These are phyloP conservation scores for Drosophila niveifrons DNA, from an alignment of 2,888 invertebrate genomes.

Conservation along the genomic window DNA sequence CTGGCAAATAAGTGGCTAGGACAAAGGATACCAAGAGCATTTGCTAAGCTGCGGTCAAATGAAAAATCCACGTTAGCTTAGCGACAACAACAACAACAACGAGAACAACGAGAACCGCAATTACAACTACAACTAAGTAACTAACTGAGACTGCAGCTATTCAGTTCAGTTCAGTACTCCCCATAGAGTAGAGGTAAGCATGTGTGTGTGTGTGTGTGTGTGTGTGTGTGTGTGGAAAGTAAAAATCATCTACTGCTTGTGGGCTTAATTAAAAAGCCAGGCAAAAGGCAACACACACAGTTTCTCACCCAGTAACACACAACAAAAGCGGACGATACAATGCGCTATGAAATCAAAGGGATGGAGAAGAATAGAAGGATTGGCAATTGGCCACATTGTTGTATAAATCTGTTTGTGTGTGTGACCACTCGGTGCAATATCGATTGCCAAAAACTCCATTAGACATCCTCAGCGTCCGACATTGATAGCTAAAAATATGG, in stretches of 20 bases:
- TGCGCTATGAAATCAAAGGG: slow-evolving; percentile 19
- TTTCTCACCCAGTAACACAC: slow-evolving; percentile 17
- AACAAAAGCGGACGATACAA: slow-evolving; percentile 50
- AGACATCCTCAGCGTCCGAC: slow-evolving; percentile 6
- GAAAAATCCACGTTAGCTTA: slow-evolving; percentile 27
- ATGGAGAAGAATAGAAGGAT: slow-evolving; percentile 30
- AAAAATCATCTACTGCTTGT: slow-evolving; percentile 48
- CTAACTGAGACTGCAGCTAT: slow-evolving; percentile 23
- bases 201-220: slow-evolving; percentile 7
- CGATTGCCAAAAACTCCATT: slow-evolving; percentile 46
- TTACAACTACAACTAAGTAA: slow-evolving; percentile 5
- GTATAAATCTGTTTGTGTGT: slow-evolving; percentile 1
- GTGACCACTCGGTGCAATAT: slow-evolving; percentile 41
- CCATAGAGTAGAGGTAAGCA: slow-evolving; percentile 34
- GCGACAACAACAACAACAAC: slow-evolving; percentile 4
- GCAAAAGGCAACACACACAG: slow-evolving; percentile 32
- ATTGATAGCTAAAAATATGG: slow-evolving; percentile 15
- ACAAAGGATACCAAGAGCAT: slow-evolving; percentile 53
- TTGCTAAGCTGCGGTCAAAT: slow-evolving; percentile 55
- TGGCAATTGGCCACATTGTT: slow-evolving; percentile 52
- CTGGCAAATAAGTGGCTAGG: slow-evolving; percentile 56
- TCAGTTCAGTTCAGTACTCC: slow-evolving; percentile 2
- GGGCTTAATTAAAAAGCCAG: slow-evolving; percentile 68
- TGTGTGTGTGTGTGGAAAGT: slow-evolving; percentile 13
- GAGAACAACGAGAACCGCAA: neutral